Conservation (phyloP, 2,797 vertebrate genomes). For the Hoplostethus mediterraneus region DNA sequence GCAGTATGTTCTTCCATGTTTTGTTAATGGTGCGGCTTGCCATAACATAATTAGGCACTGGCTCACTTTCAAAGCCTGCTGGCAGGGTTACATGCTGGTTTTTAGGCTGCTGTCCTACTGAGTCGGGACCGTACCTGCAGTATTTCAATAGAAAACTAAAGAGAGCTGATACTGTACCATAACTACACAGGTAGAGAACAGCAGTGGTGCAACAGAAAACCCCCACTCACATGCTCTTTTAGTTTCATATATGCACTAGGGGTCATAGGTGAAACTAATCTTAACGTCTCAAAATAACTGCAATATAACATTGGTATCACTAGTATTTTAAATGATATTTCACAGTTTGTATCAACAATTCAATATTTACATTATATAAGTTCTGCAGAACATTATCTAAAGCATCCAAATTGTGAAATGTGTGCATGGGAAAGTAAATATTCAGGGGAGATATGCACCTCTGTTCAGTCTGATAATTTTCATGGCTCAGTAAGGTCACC, state of each 20-base stretch:
- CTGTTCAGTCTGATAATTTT: background rate
- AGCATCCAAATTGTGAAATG: constrained; percentile 12
- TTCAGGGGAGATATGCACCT: constrained; percentile 7
- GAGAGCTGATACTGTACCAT: constrained; percentile 12
- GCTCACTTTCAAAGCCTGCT: background rate
- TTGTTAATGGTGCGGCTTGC: background rate
- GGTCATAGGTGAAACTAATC: background rate
- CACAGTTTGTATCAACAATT: too few species aligned
- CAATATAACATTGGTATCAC: background rate
- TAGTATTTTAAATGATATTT: background rate
- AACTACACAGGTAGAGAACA: constrained; percentile 22
- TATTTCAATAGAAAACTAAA: constrained; percentile 8
- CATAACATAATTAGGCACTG: background rate
- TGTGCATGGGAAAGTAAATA: background rate
- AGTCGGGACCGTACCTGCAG: constrained; percentile 23
- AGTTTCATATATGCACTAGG: constrained; percentile 14
- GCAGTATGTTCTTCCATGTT: background rate
- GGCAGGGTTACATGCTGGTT: background rate
- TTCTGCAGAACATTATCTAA: background rate
- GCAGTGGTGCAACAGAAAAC: constrained; percentile 31
- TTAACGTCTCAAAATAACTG: constrained; percentile 3
- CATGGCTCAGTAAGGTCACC: constrained; percentile 10
- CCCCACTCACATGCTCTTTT: background rate
- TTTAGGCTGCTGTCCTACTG: background rate
- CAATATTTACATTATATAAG: background rate